Conservation (phyloP, 1,140 invertebrate species). For the Diorhabda carinulata region DNA sequence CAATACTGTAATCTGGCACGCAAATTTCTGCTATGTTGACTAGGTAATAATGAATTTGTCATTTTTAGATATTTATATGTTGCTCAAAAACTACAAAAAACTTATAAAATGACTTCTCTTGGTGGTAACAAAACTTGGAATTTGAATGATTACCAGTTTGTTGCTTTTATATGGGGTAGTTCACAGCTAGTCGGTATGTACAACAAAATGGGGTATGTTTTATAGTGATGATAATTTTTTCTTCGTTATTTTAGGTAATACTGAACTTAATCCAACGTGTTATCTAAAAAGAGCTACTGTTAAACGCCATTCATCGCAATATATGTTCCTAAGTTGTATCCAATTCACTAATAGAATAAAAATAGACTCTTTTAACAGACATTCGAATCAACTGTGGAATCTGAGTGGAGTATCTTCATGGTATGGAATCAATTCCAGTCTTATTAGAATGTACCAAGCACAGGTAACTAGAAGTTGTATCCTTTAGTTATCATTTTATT, state of each 20-base stretch:
- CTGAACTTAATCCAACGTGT: conserved; percentile 76
- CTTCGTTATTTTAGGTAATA: conserved; percentile 62
- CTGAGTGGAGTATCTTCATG: conserved; percentile 91
- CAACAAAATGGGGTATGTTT: too few relatives aligned
- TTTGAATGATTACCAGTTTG: conserved; percentile 97
- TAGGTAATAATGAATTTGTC: conserved; percentile 2
- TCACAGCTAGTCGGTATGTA: conserved; percentile 83
- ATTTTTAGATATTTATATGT: conserved; percentile 77
- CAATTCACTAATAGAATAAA: conserved; percentile 95
- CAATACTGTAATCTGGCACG: conserved; percentile 18
- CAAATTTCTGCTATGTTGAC: not conserved
- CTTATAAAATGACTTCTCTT: conserved; percentile 97
- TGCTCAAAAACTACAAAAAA: conserved; percentile 79
- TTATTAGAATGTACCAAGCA: conserved; percentile 99
- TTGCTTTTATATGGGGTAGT: conserved; percentile 98
- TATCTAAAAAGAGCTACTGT: conserved; percentile 83
- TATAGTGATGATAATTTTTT: too few relatives aligned
- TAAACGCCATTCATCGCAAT: conserved; percentile 73
- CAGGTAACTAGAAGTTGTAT: conserved; percentile 62
- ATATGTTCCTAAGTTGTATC: conserved; percentile 92
- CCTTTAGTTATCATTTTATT: not conserved
- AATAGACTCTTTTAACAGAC: conserved; percentile 96
- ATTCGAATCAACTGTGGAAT: conserved; percentile 99
- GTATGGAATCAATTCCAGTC: conserved; percentile 92
- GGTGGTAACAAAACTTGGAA: conserved; percentile 99